These are phyloP conservation scores for Synanthedon formicaeformis DNA, from an alignment of 2,888 invertebrate species.

Conservation along the genomic window DNA sequence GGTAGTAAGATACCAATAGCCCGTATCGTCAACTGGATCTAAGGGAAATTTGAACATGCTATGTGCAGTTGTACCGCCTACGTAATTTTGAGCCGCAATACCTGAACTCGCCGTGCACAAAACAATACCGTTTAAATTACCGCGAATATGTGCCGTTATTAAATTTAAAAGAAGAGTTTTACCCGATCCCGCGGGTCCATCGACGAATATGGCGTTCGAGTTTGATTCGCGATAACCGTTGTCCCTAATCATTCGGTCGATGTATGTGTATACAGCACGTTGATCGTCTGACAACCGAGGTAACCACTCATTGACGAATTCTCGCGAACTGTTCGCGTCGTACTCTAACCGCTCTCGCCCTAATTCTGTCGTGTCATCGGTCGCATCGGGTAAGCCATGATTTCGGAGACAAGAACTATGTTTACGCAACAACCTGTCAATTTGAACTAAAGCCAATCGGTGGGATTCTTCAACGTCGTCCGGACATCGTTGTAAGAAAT, in stretches of 20 bases:
- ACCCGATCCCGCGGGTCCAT: conserved; percentile 3
- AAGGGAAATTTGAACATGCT: conserved; percentile 3
- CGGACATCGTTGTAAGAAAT: too few relatives aligned
- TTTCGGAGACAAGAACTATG: background rate
- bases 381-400: background rate
- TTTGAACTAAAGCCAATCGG: background rate
- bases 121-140: background rate
- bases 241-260: background rate
- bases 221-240: background rate
- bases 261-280: background rate
- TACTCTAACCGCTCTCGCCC: background rate
- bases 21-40: conserved; percentile 1
- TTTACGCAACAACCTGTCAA: background rate
- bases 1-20: background rate
- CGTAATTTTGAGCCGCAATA: conserved; percentile 1
- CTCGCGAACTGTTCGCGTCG: background rate
- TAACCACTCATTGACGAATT: background rate
- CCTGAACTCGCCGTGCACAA: conserved; percentile 1
- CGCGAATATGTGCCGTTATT: conserved; percentile 1
- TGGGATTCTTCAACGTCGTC: background rate
- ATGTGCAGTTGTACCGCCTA: conserved; percentile 2
- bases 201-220: conserved; percentile 1
- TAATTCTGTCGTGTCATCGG: background rate
- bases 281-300: background rate
- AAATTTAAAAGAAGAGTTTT: conserved; percentile 1